Evolutionary conservation across 2,888 invertebrate species (phyloP).

Genomic region (Ennomos erosarius): DNA sequence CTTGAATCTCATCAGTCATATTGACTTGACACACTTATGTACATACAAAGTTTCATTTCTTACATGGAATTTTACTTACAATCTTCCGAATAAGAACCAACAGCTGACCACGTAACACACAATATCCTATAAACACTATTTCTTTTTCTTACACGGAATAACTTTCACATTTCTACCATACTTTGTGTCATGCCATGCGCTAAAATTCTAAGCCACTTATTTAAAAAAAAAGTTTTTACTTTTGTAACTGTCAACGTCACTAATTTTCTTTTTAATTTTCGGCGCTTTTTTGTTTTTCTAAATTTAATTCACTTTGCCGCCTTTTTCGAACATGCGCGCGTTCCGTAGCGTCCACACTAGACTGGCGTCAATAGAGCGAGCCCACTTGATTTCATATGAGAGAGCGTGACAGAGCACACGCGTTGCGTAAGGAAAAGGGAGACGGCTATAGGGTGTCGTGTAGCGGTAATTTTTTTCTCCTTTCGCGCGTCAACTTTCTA

Average conservation of each 20-base stretch:
- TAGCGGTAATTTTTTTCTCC: conserved; percentile 83
- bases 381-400: conserved; percentile 60
- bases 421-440: conserved; percentile 48
- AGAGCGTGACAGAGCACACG: conserved; percentile 56
- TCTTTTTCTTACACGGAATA: conserved; percentile 43
- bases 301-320: conserved; percentile 46
- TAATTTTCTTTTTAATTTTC: conserved; percentile 14
- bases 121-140: conserved; percentile 24
- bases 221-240: not conserved
- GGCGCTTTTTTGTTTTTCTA: conserved; percentile 46
- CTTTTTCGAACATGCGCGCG: conserved; percentile 65
- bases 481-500: conserved; percentile 83
- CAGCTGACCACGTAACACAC: conserved; percentile 28
- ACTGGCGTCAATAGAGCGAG: conserved; percentile 66
- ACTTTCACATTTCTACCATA: conserved; percentile 71
- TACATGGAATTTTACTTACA: conserved; percentile 16
- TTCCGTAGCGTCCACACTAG: conserved; percentile 57
- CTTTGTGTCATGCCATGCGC: conserved; percentile 14
- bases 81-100: conserved; percentile 16
- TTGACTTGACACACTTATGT: too few species aligned
- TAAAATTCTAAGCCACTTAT: conserved; percentile 13
- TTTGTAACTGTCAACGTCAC: conserved; percentile 24
- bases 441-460: conserved; percentile 67
- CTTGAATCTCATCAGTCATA: too few species aligned
- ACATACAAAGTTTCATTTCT: too few species aligned